These are phyloP conservation scores for Psittacula cyanocephala DNA, from an alignment of 2,113 vertebrate genomes.

Conservation along the genomic window DNA sequence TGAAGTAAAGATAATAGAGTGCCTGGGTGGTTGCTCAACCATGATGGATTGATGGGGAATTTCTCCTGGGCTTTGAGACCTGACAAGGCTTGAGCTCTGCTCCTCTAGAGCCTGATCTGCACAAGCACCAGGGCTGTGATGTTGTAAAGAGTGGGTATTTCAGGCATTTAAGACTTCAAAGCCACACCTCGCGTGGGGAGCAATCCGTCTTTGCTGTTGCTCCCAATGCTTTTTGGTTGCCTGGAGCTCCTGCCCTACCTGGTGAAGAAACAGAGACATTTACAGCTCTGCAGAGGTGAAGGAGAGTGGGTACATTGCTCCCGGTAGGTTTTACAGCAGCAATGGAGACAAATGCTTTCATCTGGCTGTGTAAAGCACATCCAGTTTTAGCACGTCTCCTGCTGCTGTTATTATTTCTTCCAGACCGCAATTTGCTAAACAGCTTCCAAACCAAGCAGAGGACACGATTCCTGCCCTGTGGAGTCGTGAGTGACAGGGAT, in stretches of 20 bases:
- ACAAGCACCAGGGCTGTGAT: background rate
- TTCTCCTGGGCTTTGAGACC: background rate
- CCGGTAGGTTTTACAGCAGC: background rate
- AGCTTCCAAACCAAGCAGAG: constrained; percentile 12
- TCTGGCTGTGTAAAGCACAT: background rate
- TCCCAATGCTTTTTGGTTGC: background rate
- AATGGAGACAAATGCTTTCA: background rate
- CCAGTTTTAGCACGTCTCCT: background rate
- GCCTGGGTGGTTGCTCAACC: constrained; percentile 15
- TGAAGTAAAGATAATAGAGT: background rate
- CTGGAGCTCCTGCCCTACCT: constrained; percentile 1
- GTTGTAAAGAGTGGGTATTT: background rate
- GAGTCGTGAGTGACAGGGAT: background rate
- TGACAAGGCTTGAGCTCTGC: constrained; percentile 29
- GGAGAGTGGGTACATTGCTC: background rate
- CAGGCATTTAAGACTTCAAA: background rate
- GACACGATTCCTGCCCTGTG: background rate
- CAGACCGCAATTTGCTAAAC: background rate
- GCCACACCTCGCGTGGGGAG: constrained; percentile 6
- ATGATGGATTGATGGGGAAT: constrained; percentile 19
- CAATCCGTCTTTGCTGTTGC: background rate
- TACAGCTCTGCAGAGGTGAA: background rate
- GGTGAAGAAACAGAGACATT: background rate
- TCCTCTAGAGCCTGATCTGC: background rate
- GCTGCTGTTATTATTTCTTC: constrained; percentile 34